A percentile compares a stretch with the other conserved stretches of the same genome.
Evolutionary conservation across 2,113 vertebrate species (phyloP).

Genomic region (Cinclus cinclus): DNA sequence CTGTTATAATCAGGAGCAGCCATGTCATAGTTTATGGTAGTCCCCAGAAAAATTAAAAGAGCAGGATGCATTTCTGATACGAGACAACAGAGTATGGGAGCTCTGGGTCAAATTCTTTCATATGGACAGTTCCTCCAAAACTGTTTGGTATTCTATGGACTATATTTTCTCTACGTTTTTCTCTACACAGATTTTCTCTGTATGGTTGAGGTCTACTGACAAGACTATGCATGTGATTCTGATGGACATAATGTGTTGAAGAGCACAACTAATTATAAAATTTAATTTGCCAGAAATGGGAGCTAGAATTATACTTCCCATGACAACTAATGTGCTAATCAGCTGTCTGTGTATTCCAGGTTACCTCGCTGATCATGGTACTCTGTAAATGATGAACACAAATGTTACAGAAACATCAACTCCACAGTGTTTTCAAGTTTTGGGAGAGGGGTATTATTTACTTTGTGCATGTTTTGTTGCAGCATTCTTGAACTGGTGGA

Average conservation of each 20-base stretch:
- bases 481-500: background rate
- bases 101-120: background rate
- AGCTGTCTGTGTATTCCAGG: background rate
- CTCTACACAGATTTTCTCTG: background rate
- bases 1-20: background rate
- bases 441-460: background rate
- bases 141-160: background rate
- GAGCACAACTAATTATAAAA: background rate
- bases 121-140: background rate
- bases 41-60: background rate
- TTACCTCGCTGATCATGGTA: background rate
- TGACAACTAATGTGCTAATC: background rate
- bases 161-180: background rate
- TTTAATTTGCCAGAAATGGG: background rate
- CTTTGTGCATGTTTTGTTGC: background rate
- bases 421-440: background rate
- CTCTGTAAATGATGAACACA: background rate
- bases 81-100: background rate
- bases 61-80: background rate
- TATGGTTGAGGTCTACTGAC: background rate
- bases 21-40: background rate
- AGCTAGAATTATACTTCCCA: background rate
- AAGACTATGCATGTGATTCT: background rate
- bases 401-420: background rate
- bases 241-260: background rate